A percentile compares a stretch with the other conserved stretches of the same genome.
Evolutionary conservation across 64 coral and sea anemone genomes (phyloP).

Genomic region (Anthopleura sola): DNA sequence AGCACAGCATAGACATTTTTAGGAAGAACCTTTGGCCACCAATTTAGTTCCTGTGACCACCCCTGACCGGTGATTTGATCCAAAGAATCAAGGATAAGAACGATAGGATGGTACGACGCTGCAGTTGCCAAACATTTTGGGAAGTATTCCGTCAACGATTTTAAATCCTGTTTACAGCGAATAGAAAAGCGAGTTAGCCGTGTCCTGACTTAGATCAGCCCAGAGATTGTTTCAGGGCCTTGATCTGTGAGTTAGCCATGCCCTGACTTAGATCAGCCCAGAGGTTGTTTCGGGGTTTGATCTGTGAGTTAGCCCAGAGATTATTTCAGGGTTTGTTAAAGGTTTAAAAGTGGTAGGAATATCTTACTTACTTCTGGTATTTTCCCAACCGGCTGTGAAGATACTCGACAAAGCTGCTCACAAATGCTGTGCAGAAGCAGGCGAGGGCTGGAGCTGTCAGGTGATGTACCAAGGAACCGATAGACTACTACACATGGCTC

Average conservation of each 20-base stretch:
- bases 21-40: conserved; percentile 57
- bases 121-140: conserved; percentile 55
- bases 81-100: conserved; percentile 79
- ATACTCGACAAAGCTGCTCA: conserved; percentile 65
- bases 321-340: too few species aligned
- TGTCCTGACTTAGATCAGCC: too few species aligned
- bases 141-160: conserved; percentile 73
- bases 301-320: too few species aligned
- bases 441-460: conserved; percentile 70
- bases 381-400: conserved; percentile 22
- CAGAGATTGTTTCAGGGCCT: too few species aligned
- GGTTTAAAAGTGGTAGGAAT: background rate
- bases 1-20: conserved; percentile 55
- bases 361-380: conserved; percentile 57
- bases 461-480: conserved; percentile 85
- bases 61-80: conserved; percentile 69
- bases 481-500: conserved; percentile 58
- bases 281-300: too few species aligned
- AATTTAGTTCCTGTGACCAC: conserved; percentile 48
- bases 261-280: too few species aligned
- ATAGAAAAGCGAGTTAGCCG: too few species aligned
- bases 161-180: conserved; percentile 53
- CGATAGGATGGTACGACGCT: conserved; percentile 37
- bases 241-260: too few species aligned
- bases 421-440: conserved; percentile 78